Base-by-base conservation (phyloP, 2,113 vertebrate species). In the Galeopterus variegatus region DNA sequence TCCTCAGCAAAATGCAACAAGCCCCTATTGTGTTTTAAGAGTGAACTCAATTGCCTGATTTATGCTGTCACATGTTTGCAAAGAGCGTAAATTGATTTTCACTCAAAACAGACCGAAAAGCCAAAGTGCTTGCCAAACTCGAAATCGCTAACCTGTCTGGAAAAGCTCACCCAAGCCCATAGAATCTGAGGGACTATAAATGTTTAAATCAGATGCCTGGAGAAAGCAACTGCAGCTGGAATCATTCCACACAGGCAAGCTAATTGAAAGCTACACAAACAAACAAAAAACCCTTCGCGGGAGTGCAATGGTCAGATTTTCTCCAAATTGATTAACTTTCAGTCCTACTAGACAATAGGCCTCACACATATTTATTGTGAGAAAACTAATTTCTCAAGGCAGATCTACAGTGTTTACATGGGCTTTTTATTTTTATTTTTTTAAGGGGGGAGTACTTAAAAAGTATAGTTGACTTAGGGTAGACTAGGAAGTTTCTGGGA, bases 381-480 rank as follows among this genome's bases (percentile, higher is more conserved):
- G 96, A 98, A 98, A 97, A 98, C 87, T 88, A 93, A 97, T 96
- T 98, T 98, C 97, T 98, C 96, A 87, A 94, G 95, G 92, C 82
- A 94, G 82, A 94, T 79, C 93, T 85, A 54, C 83, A 70, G 77
- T 0, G 5, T 97, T 97, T 92, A 95, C 33, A 65, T 33, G 72
- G 69, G 93, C 97, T 94, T 41, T 41, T 41, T 41, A 41, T 41
- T 41, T 41, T 41, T 41, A 41, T 41, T 41, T 86, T 24, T 75
- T 94, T 48, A 83, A 52, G 21, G 41, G n/a, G 45, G 14, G n/a
- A 1, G 17, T 45, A 8, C n/a, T 64, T 87, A 23, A n/a, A 83
- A 64, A 28, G 6, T 21, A 1, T 11, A 31, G 94, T 83, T 90
- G 91, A 94, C 96, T 97, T 98, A 82, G 82, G 77, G 88, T 17